Evolutionary conservation across 2,888 invertebrate species (phyloP), one percentile per base, ranked within the genome.

Genomic region (Melolontha melolontha): DNA sequence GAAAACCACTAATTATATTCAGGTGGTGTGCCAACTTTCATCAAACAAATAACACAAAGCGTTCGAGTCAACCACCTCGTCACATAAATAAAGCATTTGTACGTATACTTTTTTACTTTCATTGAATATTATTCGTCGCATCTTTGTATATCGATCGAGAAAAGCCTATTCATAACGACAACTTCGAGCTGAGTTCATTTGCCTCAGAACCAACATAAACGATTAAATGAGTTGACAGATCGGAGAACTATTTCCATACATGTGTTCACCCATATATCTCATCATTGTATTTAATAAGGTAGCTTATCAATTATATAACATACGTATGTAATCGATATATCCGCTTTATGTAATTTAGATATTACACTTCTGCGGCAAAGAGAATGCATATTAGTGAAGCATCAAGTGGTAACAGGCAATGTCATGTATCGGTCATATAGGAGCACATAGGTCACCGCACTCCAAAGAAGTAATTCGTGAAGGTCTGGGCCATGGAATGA

Each of bases 401-500:
- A 12, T 44, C 65, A 54, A 39, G 49, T 65, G 49, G 57, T 63
- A 64, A 64, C 14, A 55, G 64, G 57, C 52, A 59, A 47, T 63
- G 62, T 65, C 47, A 40, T 62, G 51, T 51, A 66, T 65, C 63
- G 69, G 69, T 71, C 69, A 69, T 66, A 44, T 50, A 57, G 64
- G 66, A 65, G 59, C 57, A 65, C 65, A 63, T 67, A 40, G 67
- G 71, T 71, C 71, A 66, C 65, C 69, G 67, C 69, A 69, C 69
- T 71, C 67, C 64, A 52, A 55, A 64, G 64, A 50, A 50, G 67
- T 65, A 71, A 71, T 67, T 67, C 47, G 59, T 62, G 59, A 44
- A 34, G 47, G 34, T 47, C 59, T 34, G 34, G 57, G 27, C 42
- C 44, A 57, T 55, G 64, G 67, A 64, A 66, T 55, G 52, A 34